A percentile compares a stretch with the other conserved stretches of the same genome.
Evolutionary conservation across 1,140 invertebrate genomes (phyloP).

Genomic region (Daktulosphaira vitifoliae): DNA sequence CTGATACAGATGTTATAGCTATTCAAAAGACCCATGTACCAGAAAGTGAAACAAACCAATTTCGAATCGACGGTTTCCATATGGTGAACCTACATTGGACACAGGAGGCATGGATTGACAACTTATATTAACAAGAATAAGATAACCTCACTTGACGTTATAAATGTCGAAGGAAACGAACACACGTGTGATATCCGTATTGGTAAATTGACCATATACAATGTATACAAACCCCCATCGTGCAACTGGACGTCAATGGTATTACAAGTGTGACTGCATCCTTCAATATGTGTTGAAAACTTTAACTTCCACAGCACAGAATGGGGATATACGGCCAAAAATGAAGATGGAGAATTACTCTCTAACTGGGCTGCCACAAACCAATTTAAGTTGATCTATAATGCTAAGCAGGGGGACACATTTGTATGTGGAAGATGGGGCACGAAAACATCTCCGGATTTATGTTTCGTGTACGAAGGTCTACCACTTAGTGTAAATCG

Average conservation of each 20-base stretch:
- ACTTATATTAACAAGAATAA: background rate
- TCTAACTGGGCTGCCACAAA: background rate
- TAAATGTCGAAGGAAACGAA: slow-evolving; percentile 5
- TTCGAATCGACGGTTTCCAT: background rate
- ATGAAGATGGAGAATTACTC: background rate
- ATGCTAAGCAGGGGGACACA: background rate
- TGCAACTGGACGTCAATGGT: background rate
- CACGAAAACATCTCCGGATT: background rate
- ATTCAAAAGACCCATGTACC: slow-evolving; percentile 14
- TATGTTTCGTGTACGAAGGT: slow-evolving; percentile 5
- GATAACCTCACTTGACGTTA: background rate
- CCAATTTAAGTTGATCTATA: background rate
- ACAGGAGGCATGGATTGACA: background rate
- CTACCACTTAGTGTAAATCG: slow-evolving; percentile 3
- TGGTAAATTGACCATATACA: background rate
- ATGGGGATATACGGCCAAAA: background rate
- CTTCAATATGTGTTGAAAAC: background rate
- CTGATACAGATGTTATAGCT: background rate
- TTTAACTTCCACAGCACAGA: slow-evolving; percentile 4
- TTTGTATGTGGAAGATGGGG: background rate
- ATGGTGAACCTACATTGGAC: slow-evolving; percentile 9
- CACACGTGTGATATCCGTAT: background rate
- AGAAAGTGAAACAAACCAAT: background rate
- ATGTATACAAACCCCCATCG: background rate
- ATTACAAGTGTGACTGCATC: background rate